These are phyloP conservation scores for Gobio occitaniae DNA, from an alignment of 2,797 vertebrate species.

Conservation along the genomic window DNA sequence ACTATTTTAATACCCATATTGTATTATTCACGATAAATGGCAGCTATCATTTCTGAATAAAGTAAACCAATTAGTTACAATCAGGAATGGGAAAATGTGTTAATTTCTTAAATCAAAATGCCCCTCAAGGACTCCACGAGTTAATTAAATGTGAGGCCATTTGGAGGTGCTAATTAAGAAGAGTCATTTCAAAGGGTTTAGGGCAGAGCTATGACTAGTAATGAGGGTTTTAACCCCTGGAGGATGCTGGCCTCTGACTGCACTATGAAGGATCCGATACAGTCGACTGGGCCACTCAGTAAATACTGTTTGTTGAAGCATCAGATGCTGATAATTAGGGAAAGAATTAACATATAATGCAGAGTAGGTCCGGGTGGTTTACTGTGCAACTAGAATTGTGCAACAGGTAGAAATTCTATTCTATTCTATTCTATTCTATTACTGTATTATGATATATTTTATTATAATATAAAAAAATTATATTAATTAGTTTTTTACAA, in stretches of 20 bases:
- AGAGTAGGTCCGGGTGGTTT: neutral
- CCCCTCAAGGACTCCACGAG: slow-evolving; percentile 74
- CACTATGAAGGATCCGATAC: slow-evolving; percentile 3
- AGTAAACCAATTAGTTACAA: slow-evolving; percentile 80
- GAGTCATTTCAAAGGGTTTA: slow-evolving; percentile 76
- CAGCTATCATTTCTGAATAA: slow-evolving; percentile 72
- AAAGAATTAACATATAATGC: slow-evolving; percentile 12
- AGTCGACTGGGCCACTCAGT: neutral
- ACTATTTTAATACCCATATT: neutral
- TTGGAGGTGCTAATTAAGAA: slow-evolving; percentile 78
- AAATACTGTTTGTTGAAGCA: slow-evolving; percentile 20
- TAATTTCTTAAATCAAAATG: slow-evolving; percentile 79
- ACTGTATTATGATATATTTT: too few species aligned
- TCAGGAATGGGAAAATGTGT: slow-evolving; percentile 75
- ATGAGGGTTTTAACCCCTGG: slow-evolving; percentile 78
- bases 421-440: too few species aligned
- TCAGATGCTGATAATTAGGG: slow-evolving; percentile 27
- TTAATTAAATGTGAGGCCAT: slow-evolving; percentile 79
- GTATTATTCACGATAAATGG: slow-evolving; percentile 23
- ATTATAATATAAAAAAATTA: too few species aligned
- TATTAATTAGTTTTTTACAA: too few species aligned
- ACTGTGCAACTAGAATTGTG: neutral
- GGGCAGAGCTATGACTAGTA: slow-evolving; percentile 71
- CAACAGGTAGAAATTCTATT: neutral
- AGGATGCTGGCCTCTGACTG: slow-evolving; percentile 64